Conservation (phyloP, 2,888 invertebrate genomes). For the Plebejus melissa region DNA sequence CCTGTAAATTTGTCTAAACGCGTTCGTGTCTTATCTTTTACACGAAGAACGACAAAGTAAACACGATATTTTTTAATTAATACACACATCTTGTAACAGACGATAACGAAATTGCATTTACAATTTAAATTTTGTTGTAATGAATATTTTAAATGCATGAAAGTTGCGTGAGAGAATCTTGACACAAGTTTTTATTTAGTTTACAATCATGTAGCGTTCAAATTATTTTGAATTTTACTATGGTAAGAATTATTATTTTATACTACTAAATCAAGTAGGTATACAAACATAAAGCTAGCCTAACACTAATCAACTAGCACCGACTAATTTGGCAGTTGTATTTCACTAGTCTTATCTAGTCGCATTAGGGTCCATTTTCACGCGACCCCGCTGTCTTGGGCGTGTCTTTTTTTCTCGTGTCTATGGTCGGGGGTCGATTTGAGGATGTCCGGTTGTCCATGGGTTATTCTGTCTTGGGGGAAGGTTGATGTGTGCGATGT, state of each 20-base stretch:
- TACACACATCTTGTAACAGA: too few relatives aligned
- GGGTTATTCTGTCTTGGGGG: slow-evolving; percentile 56
- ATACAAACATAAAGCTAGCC: not conserved
- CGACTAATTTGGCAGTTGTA: slow-evolving; percentile 26
- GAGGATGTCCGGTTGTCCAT: slow-evolving; percentile 89
- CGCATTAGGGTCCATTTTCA: slow-evolving; percentile 41
- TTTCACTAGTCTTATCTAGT: slow-evolving; percentile 23
- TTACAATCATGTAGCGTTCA: too few relatives aligned
- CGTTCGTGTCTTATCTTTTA: not conserved
- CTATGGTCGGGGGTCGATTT: slow-evolving; percentile 91
- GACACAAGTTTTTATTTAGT: too few relatives aligned
- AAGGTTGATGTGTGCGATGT: slow-evolving; percentile 65
- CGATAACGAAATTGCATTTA: too few relatives aligned
- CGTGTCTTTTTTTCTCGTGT: slow-evolving; percentile 63
- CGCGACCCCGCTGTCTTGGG: slow-evolving; percentile 67
- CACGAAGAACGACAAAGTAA: not conserved
- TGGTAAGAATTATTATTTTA: not conserved
- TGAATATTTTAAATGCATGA: too few relatives aligned
- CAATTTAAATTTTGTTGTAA: too few relatives aligned
- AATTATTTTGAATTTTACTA: too few relatives aligned
- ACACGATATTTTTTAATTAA: too few relatives aligned
- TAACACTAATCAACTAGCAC: slow-evolving; percentile 7
- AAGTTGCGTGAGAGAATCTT: too few relatives aligned
- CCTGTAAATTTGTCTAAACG: not conserved
- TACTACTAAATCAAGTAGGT: not conserved